These are phyloP conservation scores for Agrilus planipennis DNA, from an alignment of 1,140 invertebrate genomes.

Conservation along the genomic window DNA sequence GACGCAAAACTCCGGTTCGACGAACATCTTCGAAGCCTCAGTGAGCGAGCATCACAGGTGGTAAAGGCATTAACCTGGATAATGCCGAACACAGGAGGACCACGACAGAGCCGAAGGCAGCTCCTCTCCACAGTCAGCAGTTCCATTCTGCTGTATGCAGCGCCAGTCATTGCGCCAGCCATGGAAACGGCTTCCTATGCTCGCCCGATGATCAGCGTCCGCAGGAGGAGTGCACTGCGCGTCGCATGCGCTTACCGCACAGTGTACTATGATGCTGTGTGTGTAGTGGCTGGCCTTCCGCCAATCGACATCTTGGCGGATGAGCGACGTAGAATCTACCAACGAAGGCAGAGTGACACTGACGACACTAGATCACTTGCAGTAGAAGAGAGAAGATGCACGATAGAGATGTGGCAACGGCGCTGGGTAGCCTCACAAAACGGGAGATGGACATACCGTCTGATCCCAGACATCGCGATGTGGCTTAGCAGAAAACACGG, in stretches of 20 bases:
- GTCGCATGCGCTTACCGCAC: slow-evolving; percentile 21
- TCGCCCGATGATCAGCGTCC: slow-evolving; percentile 11
- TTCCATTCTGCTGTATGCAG: slow-evolving; percentile 7
- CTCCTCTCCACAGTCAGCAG: background rate
- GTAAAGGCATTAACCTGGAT: background rate
- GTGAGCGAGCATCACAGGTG: background rate
- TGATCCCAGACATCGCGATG: slow-evolving; percentile 3
- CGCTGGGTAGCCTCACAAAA: background rate
- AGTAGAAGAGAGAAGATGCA: no score
- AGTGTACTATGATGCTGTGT: slow-evolving; percentile 15
- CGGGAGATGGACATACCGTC: slow-evolving; percentile 4
- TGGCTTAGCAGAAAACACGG: slow-evolving; percentile 7
- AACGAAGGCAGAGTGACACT: background rate
- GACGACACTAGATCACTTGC: background rate
- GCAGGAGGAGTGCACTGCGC: slow-evolving; percentile 13
- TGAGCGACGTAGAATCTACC: slow-evolving; percentile 3
- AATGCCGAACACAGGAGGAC: slow-evolving; percentile 1
- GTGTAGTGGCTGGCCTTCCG: slow-evolving; percentile 20
- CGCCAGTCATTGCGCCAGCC: slow-evolving; percentile 4
- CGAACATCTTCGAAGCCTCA: background rate
- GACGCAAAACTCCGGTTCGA: background rate
- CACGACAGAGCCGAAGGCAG: background rate
- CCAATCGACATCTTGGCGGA: slow-evolving; percentile 22
- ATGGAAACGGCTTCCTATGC: background rate
- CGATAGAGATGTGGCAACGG: background rate